Conservation (phyloP, 2,888 invertebrate genomes). For the Drosophila kuntzei region DNA sequence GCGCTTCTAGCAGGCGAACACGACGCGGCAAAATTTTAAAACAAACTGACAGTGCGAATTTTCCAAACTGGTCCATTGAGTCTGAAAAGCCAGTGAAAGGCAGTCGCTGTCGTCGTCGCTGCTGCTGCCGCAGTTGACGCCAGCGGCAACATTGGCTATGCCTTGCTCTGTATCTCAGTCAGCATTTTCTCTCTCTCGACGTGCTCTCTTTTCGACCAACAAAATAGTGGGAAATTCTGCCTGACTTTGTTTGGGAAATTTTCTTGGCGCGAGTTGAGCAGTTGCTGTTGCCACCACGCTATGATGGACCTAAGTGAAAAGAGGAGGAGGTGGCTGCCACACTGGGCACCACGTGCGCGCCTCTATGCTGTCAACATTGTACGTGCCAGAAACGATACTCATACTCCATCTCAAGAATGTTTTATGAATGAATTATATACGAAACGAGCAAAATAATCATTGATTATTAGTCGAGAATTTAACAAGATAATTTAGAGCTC, state of each 20-base stretch:
- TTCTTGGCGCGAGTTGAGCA: conserved; percentile 35
- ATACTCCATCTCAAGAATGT: conserved; percentile 33
- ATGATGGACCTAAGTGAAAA: not conserved
- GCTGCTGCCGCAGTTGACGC: conserved; percentile 33
- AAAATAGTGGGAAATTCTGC: conserved; percentile 68
- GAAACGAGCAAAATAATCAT: conserved; percentile 44
- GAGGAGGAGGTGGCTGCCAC: conserved; percentile 1
- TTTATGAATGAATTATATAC: conserved; percentile 73
- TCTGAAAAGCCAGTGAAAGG: conserved; percentile 67
- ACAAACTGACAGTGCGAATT: conserved; percentile 82
- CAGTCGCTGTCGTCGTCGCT: conserved; percentile 42
- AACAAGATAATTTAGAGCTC: not conserved
- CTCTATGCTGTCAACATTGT: conserved; percentile 53
- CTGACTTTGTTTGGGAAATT: conserved; percentile 75
- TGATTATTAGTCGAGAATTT: conserved; percentile 37
- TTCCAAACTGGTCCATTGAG: conserved; percentile 78
- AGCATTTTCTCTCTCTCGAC: conserved; percentile 13
- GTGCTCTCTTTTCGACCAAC: conserved; percentile 34
- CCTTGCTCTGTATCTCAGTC: conserved; percentile 31
- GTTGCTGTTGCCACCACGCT: conserved; percentile 11
- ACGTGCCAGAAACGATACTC: conserved; percentile 49
- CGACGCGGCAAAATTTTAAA: conserved; percentile 76
- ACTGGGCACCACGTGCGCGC: conserved; percentile 59
- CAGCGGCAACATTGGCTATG: conserved; percentile 24
- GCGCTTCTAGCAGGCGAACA: conserved; percentile 52